A percentile compares a stretch with the other conserved stretches of the same genome.
phyloP scores from a whole-genome alignment of 2,888 invertebrate species.

The Lasioglossum zephyrum region DNA sequence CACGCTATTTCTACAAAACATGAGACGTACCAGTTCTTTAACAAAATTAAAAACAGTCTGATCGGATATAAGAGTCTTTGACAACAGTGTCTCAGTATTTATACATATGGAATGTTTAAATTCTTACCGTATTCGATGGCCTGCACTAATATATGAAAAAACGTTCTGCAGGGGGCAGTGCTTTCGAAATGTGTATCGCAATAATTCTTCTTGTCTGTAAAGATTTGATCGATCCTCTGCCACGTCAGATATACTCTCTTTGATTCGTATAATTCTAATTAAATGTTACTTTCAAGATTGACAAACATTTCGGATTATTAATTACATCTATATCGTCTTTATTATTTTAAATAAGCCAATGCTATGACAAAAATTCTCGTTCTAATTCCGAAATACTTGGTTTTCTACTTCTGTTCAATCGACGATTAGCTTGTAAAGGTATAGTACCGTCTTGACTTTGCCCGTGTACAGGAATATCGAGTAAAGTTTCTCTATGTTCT shows the following conservation, averaged over 20 bases:
- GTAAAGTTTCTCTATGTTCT: conserved; percentile 83
- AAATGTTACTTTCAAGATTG: conserved; percentile 58
- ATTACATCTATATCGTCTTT: conserved; percentile 20
- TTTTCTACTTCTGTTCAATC: conserved; percentile 84
- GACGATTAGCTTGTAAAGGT: conserved; percentile 85
- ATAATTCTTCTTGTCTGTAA: conserved; percentile 36
- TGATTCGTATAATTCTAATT: conserved; percentile 41
- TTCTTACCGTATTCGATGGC: conserved; percentile 58
- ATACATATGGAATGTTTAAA: conserved; percentile 62
- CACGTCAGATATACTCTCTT: conserved; percentile 38
- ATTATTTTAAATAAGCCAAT: conserved; percentile 81
- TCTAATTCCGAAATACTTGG: conserved; percentile 86
- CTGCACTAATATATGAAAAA: conserved; percentile 61
- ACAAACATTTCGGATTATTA: conserved; percentile 43
- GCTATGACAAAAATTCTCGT: conserved; percentile 86
- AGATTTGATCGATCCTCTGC: conserved; percentile 39
- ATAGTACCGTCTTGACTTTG: conserved; percentile 86
- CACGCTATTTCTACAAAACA: conserved; percentile 47
- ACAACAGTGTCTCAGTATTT: conserved; percentile 46
- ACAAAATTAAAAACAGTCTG: conserved; percentile 63
- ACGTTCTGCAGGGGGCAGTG: conserved; percentile 74
- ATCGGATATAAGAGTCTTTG: conserved; percentile 48
- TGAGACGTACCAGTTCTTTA: conserved; percentile 50
- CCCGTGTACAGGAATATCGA: conserved; percentile 86
- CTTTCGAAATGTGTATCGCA: conserved; percentile 68